phyloP scores from a whole-genome alignment of 1,140 invertebrate genomes.

The Halesus radiatus region DNA sequence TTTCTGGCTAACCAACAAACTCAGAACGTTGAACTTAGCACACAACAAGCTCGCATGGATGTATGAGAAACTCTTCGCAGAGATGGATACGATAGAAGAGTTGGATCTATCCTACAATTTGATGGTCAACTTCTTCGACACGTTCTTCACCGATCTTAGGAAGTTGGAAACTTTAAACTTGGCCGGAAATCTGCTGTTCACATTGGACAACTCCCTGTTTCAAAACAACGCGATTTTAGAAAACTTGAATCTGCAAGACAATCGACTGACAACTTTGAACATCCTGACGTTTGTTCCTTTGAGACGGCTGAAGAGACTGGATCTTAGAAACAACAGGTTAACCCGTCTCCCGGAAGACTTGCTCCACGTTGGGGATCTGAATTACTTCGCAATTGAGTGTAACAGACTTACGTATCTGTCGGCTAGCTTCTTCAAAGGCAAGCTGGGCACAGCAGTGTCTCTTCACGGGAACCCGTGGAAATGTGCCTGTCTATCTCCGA shows the following conservation, averaged over 20 bases:
- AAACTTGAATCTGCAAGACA: background rate
- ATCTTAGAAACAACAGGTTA: background rate
- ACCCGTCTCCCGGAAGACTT: background rate
- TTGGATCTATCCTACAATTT: background rate
- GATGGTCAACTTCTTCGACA: background rate
- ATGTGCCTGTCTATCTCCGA: background rate
- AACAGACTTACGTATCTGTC: background rate
- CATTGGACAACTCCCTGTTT: background rate
- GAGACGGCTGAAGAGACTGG: background rate
- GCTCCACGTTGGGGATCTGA: background rate
- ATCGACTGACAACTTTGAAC: background rate
- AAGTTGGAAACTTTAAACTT: background rate
- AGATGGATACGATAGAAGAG: background rate
- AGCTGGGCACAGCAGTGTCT: background rate
- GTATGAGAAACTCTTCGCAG: background rate
- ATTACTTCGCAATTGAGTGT: background rate
- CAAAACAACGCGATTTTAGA: background rate
- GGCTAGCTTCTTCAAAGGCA: background rate
- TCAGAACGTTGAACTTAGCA: background rate
- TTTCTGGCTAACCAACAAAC: background rate
- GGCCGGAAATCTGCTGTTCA: background rate
- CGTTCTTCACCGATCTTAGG: background rate
- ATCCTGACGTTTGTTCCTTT: background rate
- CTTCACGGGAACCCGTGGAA: background rate
- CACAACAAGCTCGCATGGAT: background rate